Base-by-base conservation (phyloP, 2,113 vertebrate genomes). In the Willisornis vidua region DNA sequence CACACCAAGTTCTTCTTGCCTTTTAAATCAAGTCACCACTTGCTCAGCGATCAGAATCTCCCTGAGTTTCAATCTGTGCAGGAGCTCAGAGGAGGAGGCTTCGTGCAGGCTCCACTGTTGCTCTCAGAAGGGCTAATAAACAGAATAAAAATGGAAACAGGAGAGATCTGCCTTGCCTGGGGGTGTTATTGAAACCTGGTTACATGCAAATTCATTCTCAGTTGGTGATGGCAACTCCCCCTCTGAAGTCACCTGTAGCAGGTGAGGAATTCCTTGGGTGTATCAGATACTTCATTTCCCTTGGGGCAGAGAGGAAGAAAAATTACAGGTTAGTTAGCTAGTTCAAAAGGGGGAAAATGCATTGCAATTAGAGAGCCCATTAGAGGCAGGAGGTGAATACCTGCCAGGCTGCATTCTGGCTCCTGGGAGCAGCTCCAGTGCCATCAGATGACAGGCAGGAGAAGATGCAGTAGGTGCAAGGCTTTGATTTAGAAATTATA, bases 191-290 rank as follows among this genome's bases (percentile, higher is more conserved):
- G 90, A 84, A 86, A 80, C 75, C 81, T 86, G 75, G 61, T 35
- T 72, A 51, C 24, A 35, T 57, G 86, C 57, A 88, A 81, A 89
- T 83, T 67, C 52, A 35, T 90, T 74, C 77, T 94, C 77, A 86
- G 77, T 68, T 77, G 85, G 57, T 79, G 72, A 87, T 81, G 94
- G 89, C 81, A 92, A 20, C 93, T 96, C 94, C 97, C 87, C 51
- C 8, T 62, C 68, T 95, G 87, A n/a, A 87, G 77, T 92, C 95
- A 97, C 90, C 91, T 95, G 93, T 19, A 66, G 93, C 95, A 95
- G 86, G 41, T 94, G 96, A 96, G 93, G 95, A 95, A 91, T 95
- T 91, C 94, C 87, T 93, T 92, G 94, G 93, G 95, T 94, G 94
- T 95, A 94, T 91, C 92, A 94, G 89, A 63, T 80, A 52, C 83